phyloP scores from a whole-genome alignment of 1,140 invertebrate genomes.

The Drosophila ficusphila region DNA sequence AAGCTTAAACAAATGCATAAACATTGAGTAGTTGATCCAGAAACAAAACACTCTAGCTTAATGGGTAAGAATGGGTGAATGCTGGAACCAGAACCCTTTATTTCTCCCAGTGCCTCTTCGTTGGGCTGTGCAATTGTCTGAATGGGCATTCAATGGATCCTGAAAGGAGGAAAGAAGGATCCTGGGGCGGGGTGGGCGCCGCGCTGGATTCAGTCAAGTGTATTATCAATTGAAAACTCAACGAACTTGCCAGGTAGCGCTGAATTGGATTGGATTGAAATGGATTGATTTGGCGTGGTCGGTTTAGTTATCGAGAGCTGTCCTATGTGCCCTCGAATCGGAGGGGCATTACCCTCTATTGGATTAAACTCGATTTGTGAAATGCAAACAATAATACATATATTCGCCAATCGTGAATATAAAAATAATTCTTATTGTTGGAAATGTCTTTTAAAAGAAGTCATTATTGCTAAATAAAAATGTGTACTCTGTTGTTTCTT shows the following conservation, averaged over 20 bases:
- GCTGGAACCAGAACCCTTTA: no score
- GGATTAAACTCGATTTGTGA: no score
- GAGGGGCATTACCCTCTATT: neutral
- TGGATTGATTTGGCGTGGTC: slow-evolving; percentile 50
- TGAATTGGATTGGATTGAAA: slow-evolving; percentile 49
- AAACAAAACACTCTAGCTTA: no score
- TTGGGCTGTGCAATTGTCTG: slow-evolving; percentile 63
- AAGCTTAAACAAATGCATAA: no score
- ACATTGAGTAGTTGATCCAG: no score
- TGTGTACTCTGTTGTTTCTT: no score
- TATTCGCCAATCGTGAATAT: no score
- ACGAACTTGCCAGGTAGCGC: slow-evolving; percentile 62
- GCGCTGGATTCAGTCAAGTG: slow-evolving; percentile 62
- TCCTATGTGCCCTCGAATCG: neutral
- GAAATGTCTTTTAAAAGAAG: no score
- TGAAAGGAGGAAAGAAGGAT: slow-evolving; percentile 5
- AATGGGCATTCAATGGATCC: slow-evolving; percentile 59
- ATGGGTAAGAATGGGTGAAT: no score
- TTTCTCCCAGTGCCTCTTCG: slow-evolving; percentile 1
- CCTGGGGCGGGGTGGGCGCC: neutral
- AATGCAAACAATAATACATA: no score
- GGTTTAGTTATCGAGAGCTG: slow-evolving; percentile 7
- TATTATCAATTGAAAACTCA: slow-evolving; percentile 78
- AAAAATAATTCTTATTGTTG: no score
- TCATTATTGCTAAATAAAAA: no score